Conservation (phyloP, 2,113 vertebrate genomes). For the Pollimyrus isidori region DNA sequence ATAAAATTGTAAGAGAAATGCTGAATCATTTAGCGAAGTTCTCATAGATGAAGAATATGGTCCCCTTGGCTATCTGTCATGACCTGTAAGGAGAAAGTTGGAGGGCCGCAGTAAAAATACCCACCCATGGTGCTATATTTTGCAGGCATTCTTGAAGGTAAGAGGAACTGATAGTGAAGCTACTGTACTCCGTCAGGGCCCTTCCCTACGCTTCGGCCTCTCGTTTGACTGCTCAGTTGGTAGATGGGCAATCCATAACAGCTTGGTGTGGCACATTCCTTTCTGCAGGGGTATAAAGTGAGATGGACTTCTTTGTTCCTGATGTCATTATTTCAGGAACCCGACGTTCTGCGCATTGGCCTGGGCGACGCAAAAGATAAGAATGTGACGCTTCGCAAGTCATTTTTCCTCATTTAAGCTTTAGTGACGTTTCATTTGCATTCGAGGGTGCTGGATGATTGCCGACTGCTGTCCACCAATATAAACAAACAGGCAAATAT, state of each 20-base stretch:
- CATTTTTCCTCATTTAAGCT: not conserved
- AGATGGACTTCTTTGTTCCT: not conserved
- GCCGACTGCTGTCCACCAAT: not conserved
- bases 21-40: conserved; percentile 13
- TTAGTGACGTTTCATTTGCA: not conserved
- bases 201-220: not conserved
- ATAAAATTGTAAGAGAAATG: not conserved
- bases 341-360: not conserved
- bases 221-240: not conserved
- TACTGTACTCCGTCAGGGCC: not conserved
- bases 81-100: conserved; percentile 50
- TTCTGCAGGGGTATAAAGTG: not conserved
- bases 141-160: conserved; percentile 28
- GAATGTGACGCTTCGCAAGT: not conserved
- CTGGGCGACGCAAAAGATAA: not conserved
- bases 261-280: not conserved
- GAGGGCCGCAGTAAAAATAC: conserved; percentile 45
- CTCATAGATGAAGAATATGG: conserved; percentile 48
- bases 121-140: conserved; percentile 31
- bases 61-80: conserved; percentile 54
- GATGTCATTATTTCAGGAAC: not conserved
- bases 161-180: not conserved
- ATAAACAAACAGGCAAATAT: not conserved
- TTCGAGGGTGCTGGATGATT: not conserved
- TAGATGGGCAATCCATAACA: not conserved